phyloP scores from a whole-genome alignment of 1,140 invertebrate species.

The Mylabris phalerata region DNA sequence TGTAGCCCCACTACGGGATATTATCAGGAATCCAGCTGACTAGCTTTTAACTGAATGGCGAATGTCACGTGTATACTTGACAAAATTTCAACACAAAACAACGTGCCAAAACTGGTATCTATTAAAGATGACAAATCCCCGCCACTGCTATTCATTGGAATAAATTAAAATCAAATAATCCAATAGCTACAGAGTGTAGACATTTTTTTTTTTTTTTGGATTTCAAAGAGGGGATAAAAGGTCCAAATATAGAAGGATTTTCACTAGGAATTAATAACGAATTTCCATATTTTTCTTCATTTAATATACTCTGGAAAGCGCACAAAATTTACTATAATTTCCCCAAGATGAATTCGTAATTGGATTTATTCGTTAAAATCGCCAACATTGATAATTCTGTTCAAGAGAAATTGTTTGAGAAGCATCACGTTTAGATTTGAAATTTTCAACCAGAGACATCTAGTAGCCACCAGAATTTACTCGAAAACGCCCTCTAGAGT shows the following conservation, averaged over 20 bases:
- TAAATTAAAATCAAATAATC: not conserved
- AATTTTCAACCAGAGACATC: too few relatives aligned
- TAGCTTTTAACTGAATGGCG: constrained; percentile 29
- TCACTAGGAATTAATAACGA: not conserved
- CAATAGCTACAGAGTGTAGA: not conserved
- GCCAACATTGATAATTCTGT: too few relatives aligned
- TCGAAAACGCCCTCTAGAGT: too few relatives aligned
- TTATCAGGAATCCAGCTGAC: constrained; percentile 32
- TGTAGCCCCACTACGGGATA: constrained; percentile 22
- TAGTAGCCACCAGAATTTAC: too few relatives aligned
- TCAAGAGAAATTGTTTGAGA: too few relatives aligned
- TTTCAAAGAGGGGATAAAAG: not conserved
- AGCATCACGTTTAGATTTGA: too few relatives aligned
- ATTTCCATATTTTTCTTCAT: not conserved
- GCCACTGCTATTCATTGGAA: not conserved
- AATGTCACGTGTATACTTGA: constrained; percentile 31
- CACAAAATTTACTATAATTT: too few relatives aligned
- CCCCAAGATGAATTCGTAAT: too few relatives aligned
- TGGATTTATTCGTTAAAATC: too few relatives aligned
- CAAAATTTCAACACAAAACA: constrained; percentile 26
- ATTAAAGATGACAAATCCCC: not conserved
- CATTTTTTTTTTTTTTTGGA: not conserved
- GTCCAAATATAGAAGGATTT: not conserved
- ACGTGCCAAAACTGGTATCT: constrained; percentile 24
- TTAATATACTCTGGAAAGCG: too few relatives aligned